Percentiles rank a stretch among this genome's conserved stretches.
These are phyloP conservation scores for Neodiprion virginianus DNA, from an alignment of 1,140 invertebrate species.

Conservation along the genomic window DNA sequence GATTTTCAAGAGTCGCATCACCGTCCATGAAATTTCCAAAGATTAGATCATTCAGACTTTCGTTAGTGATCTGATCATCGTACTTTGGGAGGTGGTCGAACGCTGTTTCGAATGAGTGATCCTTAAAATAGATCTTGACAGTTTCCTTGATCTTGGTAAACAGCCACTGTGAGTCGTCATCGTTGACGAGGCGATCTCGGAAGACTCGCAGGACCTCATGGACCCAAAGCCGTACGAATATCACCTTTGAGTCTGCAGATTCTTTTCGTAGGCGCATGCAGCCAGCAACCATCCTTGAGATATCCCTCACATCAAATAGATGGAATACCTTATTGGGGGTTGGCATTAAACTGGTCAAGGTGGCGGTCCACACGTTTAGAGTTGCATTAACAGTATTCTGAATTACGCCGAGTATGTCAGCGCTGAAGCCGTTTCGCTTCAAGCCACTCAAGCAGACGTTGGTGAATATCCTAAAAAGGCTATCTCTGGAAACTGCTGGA, in stretches of 20 bases:
- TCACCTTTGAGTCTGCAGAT: conserved; percentile 64
- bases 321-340: conserved; percentile 72
- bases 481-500: conserved; percentile 67
- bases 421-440: conserved; percentile 65
- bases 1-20: conserved; percentile 55
- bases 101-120: conserved; percentile 58
- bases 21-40: conserved; percentile 72
- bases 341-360: conserved; percentile 63
- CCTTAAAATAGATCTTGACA: conserved; percentile 65
- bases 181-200: conserved; percentile 71
- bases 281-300: conserved; percentile 69
- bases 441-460: conserved; percentile 66
- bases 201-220: conserved; percentile 76
- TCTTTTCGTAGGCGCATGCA: conserved; percentile 71
- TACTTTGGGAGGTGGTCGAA: conserved; percentile 57
- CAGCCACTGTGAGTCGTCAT: conserved; percentile 66
- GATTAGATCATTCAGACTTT: conserved; percentile 67
- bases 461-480: conserved; percentile 70
- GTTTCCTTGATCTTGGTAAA: conserved; percentile 59
- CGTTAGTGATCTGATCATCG: conserved; percentile 59
- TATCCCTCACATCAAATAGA: conserved; percentile 70
- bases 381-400: conserved; percentile 69
- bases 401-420: conserved; percentile 66
- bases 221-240: conserved; percentile 68
- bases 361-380: conserved; percentile 66